Base-by-base conservation (phyloP, 53 echinoderm and acorn worm species). In the Crossaster papposus region DNA sequence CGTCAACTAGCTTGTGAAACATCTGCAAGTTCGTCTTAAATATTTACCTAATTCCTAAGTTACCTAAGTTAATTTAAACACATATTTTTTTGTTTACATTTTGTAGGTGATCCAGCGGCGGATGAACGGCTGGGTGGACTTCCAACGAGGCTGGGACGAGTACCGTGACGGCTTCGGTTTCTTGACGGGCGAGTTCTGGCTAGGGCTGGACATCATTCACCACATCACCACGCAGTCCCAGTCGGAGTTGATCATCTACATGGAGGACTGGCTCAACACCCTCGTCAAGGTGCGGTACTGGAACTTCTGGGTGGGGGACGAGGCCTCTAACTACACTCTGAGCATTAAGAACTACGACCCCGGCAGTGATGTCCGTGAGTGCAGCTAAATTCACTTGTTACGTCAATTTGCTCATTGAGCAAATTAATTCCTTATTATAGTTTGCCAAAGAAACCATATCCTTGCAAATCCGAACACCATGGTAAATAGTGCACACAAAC, bases 181-280 rank as follows among this genome's bases (percentile, higher is more conserved):
- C 72, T 81, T 95, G 55, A 88, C 91, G 22, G 93, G 95, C 4
- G 95, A 95, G 54, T 93, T 93, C 81, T 95, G 93, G 86, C 78
- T 95, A 0, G 95, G 95, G 0, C 81, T 93, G 55, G 95, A 95
- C 33, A 30, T 89, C 51, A 93, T 95, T 71, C 77, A 95, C 35
- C 91, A 86, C 15, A 65, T 95, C 14, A 83, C 93, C 23, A 85
- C 79, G 51, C 90, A 93, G 81, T 54, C 88, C 0, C 78, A 81
- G 9, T 83, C 91, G 31, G 95, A 95, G 51, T 32, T 95, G 72
- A 58, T 87, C 22, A 68, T 95, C 68, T 93, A 90, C 51, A 78
- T 95, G 93, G 93, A 93, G 82, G 91, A 94, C 37, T 92, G 87
- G 87, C 53, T 75, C 32, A 75, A 75, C 76, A 87, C 87, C 36